Conservation (phyloP, 2,113 vertebrate species). For the Blennius ocellaris region DNA sequence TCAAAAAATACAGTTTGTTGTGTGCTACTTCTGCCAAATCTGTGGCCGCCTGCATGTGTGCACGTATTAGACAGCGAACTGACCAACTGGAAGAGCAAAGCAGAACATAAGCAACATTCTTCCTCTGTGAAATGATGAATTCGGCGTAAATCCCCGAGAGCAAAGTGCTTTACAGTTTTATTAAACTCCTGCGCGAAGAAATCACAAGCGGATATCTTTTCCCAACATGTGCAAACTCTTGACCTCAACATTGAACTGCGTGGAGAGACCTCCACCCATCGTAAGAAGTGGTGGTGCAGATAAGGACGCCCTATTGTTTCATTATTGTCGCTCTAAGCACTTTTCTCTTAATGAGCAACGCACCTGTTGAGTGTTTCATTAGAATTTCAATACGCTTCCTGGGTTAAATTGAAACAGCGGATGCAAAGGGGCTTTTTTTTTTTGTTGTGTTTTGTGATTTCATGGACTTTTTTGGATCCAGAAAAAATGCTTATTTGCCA, state of each 20-base stretch:
- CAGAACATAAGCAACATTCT: not conserved
- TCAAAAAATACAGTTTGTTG: not conserved
- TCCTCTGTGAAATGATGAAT: not conserved
- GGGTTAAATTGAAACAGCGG: not conserved
- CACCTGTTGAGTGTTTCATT: slow-evolving; percentile 49
- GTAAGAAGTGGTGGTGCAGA: slow-evolving; percentile 36
- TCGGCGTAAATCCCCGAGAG: not conserved
- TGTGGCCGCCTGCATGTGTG: not conserved
- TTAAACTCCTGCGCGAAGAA: slow-evolving; percentile 19
- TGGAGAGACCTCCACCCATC: slow-evolving; percentile 36
- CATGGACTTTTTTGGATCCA: no score
- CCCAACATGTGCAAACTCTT: slow-evolving; percentile 51
- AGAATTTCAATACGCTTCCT: slow-evolving; percentile 4
- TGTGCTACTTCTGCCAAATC: not conserved
- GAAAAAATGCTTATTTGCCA: no score
- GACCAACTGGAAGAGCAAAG: not conserved
- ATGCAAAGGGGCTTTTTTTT: slow-evolving; percentile 4
- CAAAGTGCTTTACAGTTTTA: slow-evolving; percentile 17
- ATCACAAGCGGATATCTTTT: slow-evolving; percentile 47
- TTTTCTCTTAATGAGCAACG: slow-evolving; percentile 48
- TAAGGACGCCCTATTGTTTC: slow-evolving; percentile 67
- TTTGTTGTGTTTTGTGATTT: no score
- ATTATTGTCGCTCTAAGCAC: slow-evolving; percentile 49
- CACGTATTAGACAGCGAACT: not conserved
- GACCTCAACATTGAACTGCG: slow-evolving; percentile 36